Evolutionary conservation across 2,797 vertebrate species (phyloP), one percentile per base, ranked within the genome.

Genomic region (Pseudomugil tenellus): DNA sequence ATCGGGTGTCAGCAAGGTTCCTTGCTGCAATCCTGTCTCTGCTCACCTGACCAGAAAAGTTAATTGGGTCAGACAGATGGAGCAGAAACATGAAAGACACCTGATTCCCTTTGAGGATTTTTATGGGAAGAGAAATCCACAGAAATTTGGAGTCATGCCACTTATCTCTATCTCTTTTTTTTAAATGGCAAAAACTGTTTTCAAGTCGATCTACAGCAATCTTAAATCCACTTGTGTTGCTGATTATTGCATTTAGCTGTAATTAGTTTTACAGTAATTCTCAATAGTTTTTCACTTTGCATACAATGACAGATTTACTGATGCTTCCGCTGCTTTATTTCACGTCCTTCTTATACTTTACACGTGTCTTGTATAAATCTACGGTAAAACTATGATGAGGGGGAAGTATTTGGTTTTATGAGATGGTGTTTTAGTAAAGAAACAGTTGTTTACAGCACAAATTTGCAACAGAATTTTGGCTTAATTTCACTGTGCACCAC

Each of bases 41-140:
- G 72, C 81, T 89, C 80, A 80, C 87, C 89, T 89, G 78, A 68
- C 72, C 60, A 8, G 49, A 62, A 63, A 78, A 82, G 74, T 77
- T 90, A 92, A 91, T 91, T 91, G 86, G 87, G 78, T 88, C 85
- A 86, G 88, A 85, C 82, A 89, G 86, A 87, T 85, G 82, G 84
- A 83, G 75, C 58, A 51, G 63, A 81, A 59, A 67, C 84, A 74
- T 75, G 72, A 89, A 86, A 82, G 74, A 75, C 12, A 51, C 32
- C 32, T 70, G 61, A 77, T 70, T 68, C 81, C 73, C 77, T 87
- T 72, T 82, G 76, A 87, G 84, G 74, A 61, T 76, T 87, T 80
- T 72, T 52, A 77, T 68, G 34, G 58, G 67, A 49, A 34, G 55
- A 76, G 46, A 81, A 76, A 87, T 78, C 28, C 66, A 59, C n/a